Percentiles rank a stretch among this genome's conserved stretches.
These are phyloP conservation scores for Synanceia verrucosa DNA, from an alignment of 2,797 vertebrate genomes.

Conservation along the genomic window DNA sequence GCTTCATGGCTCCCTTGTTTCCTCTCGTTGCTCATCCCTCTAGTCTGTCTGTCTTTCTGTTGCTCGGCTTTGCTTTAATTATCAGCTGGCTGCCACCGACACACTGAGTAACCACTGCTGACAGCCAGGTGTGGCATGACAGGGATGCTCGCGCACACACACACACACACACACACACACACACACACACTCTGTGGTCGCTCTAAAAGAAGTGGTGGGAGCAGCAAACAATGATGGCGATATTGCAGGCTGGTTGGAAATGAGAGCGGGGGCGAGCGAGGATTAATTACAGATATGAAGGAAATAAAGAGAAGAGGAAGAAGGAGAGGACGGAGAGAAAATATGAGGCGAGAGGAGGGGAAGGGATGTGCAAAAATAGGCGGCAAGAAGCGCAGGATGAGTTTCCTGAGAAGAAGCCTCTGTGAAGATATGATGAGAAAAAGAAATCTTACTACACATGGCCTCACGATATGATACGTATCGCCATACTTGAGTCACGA, in stretches of 20 bases:
- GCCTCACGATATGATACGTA: too few relatives aligned
- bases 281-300: constrained; percentile 61
- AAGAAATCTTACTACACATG: too few relatives aligned
- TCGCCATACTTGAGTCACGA: too few relatives aligned
- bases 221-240: constrained; percentile 46
- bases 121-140: constrained; percentile 66
- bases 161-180: background rate
- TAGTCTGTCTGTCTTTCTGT: constrained; percentile 47
- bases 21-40: constrained; percentile 37
- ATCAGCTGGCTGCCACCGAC: constrained; percentile 50
- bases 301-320: constrained; percentile 31
- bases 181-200: background rate
- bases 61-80: constrained; percentile 61
- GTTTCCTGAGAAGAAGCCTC: background rate
- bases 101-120: constrained; percentile 53
- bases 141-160: constrained; percentile 1
- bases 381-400: background rate
- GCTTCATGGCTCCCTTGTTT: constrained; percentile 46
- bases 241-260: constrained; percentile 49
- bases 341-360: background rate
- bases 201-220: constrained; percentile 24
- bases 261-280: constrained; percentile 32
- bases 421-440: background rate
- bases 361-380: background rate
- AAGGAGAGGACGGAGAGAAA: constrained; percentile 9